phyloP scores from a whole-genome alignment of 2,888 invertebrate species.

The Limnephilus auricula region DNA sequence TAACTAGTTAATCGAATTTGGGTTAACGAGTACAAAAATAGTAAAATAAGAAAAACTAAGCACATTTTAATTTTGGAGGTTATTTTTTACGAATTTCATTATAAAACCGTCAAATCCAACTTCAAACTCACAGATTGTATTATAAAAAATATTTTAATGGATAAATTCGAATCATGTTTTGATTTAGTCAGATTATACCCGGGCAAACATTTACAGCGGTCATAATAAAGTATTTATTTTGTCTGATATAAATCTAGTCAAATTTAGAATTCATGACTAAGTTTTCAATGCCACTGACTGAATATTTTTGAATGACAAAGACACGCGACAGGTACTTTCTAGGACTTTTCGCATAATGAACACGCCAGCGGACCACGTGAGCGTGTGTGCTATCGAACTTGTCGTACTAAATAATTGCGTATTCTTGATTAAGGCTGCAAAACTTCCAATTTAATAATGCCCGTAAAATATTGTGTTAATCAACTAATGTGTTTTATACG shows the following conservation, averaged over 20 bases:
- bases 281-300: neutral
- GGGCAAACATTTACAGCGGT: neutral
- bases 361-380: neutral
- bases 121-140: neutral
- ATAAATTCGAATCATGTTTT: neutral
- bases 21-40: neutral
- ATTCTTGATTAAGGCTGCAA: neutral
- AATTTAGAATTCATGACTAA: neutral
- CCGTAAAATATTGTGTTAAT: conserved; percentile 16
- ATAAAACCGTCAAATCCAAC: neutral
- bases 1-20: neutral
- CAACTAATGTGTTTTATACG: conserved; percentile 27
- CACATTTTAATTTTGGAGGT: neutral
- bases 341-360: neutral
- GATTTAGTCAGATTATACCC: neutral
- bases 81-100: neutral
- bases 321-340: neutral
- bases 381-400: neutral
- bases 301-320: neutral
- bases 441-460: neutral
- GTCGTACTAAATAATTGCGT: neutral
- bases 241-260: neutral
- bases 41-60: neutral
- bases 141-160: neutral
- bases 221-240: neutral